These are phyloP conservation scores for Poeciliopsis turneri DNA, from an alignment of 2,797 vertebrate genomes.

Conservation along the genomic window DNA sequence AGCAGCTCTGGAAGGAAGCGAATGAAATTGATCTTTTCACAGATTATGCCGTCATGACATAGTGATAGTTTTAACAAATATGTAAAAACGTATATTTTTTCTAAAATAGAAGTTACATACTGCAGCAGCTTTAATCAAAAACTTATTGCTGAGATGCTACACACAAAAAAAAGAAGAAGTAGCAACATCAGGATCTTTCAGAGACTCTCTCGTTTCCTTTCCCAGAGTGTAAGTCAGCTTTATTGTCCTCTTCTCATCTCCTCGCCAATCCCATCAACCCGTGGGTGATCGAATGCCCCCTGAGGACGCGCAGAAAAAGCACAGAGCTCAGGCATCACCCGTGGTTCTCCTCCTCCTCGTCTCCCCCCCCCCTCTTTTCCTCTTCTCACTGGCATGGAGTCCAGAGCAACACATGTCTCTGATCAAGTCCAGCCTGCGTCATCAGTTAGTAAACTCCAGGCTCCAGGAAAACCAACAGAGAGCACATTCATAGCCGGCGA, in stretches of 20 bases:
- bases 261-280: slow-evolving; percentile 48
- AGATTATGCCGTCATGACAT: too few species aligned
- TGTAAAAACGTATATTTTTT: background rate
- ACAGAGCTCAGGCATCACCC: slow-evolving; percentile 67
- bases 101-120: background rate
- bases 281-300: slow-evolving; percentile 66
- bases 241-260: slow-evolving; percentile 62
- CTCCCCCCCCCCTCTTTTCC: slow-evolving; percentile 41
- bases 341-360: slow-evolving; percentile 22
- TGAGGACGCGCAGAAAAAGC: slow-evolving; percentile 66
- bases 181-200: slow-evolving; percentile 63
- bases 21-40: too few species aligned
- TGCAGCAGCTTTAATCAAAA: background rate
- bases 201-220: slow-evolving; percentile 75
- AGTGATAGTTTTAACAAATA: too few species aligned
- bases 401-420: slow-evolving; percentile 84
- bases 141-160: slow-evolving; percentile 45
- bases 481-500: slow-evolving; percentile 84
- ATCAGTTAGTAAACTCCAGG: slow-evolving; percentile 86
- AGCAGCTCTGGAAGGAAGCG: too few species aligned
- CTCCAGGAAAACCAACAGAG: slow-evolving; percentile 87
- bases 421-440: slow-evolving; percentile 86
- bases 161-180: slow-evolving; percentile 27
- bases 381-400: slow-evolving; percentile 80
- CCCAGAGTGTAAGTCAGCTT: slow-evolving; percentile 55